Conservation (phyloP, 2,888 invertebrate genomes). For the Ramazzottius varieornatus region DNA sequence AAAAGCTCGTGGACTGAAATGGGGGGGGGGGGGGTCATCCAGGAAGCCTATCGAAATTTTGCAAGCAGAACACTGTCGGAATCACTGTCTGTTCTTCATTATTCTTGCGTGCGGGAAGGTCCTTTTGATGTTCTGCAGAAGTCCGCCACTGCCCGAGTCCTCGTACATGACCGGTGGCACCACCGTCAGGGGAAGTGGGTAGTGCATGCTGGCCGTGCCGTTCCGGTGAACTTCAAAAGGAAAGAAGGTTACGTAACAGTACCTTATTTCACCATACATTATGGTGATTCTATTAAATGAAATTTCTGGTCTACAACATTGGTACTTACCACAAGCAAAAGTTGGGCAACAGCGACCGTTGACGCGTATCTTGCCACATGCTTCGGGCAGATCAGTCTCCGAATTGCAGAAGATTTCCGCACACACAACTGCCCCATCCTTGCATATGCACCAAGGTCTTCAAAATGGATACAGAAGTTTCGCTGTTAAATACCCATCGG, state of each 20-base stretch:
- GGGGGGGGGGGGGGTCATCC: no score
- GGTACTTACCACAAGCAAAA: background rate
- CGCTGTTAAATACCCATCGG: no score
- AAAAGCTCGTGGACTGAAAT: no score
- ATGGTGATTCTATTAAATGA: no score
- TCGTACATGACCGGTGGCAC: background rate
- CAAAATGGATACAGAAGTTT: no score
- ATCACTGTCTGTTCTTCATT: no score
- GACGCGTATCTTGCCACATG: background rate
- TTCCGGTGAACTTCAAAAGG: background rate
- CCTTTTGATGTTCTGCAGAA: no score
- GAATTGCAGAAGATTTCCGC: background rate
- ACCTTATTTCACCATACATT: background rate
- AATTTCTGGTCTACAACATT: background rate
- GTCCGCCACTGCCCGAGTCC: no score
- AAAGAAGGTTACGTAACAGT: background rate
- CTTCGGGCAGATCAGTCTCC: background rate
- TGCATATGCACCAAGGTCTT: constrained; percentile 2
- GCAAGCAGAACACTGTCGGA: no score
- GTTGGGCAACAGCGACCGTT: constrained; percentile 1
- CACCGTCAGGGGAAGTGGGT: background rate
- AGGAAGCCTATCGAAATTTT: no score
- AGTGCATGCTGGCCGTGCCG: constrained; percentile 1
- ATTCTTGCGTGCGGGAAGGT: no score
- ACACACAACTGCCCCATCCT: background rate